These are phyloP conservation scores for Mystacides longicornis DNA, from an alignment of 2,888 invertebrate species.

Conservation along the genomic window DNA sequence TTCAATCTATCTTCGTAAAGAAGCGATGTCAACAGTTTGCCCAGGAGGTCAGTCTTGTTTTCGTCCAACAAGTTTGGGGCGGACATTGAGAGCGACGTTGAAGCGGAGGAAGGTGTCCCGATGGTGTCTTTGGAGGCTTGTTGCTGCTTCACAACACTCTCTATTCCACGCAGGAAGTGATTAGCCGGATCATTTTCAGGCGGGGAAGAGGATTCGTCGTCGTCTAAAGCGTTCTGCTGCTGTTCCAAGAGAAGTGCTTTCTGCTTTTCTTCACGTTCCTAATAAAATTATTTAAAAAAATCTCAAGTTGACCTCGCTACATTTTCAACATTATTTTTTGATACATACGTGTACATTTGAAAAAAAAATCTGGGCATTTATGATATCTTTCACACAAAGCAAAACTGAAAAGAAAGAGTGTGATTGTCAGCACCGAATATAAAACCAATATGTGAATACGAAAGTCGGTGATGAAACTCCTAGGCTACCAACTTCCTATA, in stretches of 20 bases:
- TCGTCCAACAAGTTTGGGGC: slow-evolving; percentile 39
- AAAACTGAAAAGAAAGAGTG: too few relatives aligned
- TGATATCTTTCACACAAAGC: too few relatives aligned
- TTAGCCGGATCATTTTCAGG: slow-evolving; percentile 30
- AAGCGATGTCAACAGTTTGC: slow-evolving; percentile 56
- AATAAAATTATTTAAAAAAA: too few relatives aligned
- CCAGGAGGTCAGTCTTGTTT: slow-evolving; percentile 54
- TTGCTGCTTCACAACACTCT: slow-evolving; percentile 40
- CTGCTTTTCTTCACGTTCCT: slow-evolving; percentile 57
- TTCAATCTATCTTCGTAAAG: slow-evolving; percentile 62
- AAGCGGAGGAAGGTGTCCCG: neutral
- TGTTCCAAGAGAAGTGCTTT: slow-evolving; percentile 42
- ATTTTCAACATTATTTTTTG: too few relatives aligned
- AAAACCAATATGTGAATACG: too few relatives aligned
- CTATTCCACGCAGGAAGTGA: slow-evolving; percentile 42
- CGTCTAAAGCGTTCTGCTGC: slow-evolving; percentile 44
- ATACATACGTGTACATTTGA: too few relatives aligned
- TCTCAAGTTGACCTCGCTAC: too few relatives aligned
- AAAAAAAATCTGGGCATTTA: too few relatives aligned
- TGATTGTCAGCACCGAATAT: too few relatives aligned
- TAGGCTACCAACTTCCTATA: too few relatives aligned
- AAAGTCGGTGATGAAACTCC: too few relatives aligned
- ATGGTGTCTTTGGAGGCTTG: slow-evolving; percentile 27
- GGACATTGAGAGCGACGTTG: neutral
- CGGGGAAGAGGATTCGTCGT: slow-evolving; percentile 34